phyloP scores from a whole-genome alignment of 2,113 vertebrate genomes.

The Cyanoderma ruficeps region DNA sequence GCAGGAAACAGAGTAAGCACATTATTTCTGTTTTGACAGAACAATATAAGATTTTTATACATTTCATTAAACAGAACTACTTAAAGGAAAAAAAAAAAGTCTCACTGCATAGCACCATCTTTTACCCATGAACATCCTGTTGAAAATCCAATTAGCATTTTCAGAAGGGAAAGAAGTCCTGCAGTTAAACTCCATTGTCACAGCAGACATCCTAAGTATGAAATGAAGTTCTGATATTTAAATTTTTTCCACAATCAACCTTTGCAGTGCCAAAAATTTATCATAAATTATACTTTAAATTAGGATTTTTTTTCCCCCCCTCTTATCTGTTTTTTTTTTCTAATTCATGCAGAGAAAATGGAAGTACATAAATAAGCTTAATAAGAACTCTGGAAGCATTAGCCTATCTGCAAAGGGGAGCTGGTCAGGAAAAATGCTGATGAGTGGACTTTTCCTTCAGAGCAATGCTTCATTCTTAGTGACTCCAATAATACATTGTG shows the following conservation, averaged over 20 bases:
- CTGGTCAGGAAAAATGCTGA: not conserved
- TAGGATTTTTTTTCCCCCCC: not conserved
- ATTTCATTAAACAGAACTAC: slow-evolving; percentile 60
- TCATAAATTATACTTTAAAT: slow-evolving; percentile 41
- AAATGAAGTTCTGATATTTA: not conserved
- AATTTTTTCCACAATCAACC: not conserved
- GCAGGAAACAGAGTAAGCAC: slow-evolving; percentile 61
- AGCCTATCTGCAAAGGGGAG: not conserved
- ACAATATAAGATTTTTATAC: slow-evolving; percentile 61
- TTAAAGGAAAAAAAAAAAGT: slow-evolving; percentile 20
- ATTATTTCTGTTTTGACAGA: slow-evolving; percentile 71
- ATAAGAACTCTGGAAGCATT: not conserved
- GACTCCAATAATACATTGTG: not conserved
- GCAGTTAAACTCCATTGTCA: slow-evolving; percentile 8
- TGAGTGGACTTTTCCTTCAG: not conserved
- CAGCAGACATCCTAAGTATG: not conserved
- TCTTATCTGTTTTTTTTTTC: not conserved
- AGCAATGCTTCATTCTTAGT: not conserved
- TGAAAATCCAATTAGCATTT: slow-evolving; percentile 47
- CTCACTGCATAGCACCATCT: not conserved
- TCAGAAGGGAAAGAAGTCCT: slow-evolving; percentile 20
- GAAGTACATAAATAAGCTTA: slow-evolving; percentile 1
- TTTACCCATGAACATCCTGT: slow-evolving; percentile 35
- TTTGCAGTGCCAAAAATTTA: slow-evolving; percentile 12
- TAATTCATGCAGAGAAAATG: not conserved